These are phyloP conservation scores for Aldrovandia affinis DNA, from an alignment of 2,797 vertebrate genomes.

Conservation along the genomic window DNA sequence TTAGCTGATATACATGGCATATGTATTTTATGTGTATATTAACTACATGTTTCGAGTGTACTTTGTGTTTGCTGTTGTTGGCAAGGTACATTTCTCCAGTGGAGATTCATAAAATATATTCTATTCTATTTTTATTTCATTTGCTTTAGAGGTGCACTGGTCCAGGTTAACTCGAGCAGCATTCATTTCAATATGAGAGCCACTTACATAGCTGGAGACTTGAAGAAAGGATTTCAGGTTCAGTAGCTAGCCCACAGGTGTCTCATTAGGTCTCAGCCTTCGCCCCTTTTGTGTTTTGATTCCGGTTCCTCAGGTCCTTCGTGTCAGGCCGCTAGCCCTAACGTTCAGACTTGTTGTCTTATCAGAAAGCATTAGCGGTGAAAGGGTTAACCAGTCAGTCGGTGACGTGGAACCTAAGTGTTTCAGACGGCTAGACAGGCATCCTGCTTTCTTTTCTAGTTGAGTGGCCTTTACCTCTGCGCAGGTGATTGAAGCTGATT, in stretches of 20 bases:
- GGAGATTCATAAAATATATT: background rate
- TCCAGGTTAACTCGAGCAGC: background rate
- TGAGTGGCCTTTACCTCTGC: slow-evolving; percentile 37
- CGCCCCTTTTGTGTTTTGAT: background rate
- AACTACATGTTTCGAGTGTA: background rate
- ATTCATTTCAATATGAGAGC: background rate
- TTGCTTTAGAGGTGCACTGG: no score
- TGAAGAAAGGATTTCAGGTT: no score
- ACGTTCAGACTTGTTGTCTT: background rate
- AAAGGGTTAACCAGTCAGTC: slow-evolving; percentile 27
- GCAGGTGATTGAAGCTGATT: slow-evolving; percentile 38
- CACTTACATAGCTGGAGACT: background rate
- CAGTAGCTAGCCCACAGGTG: no score
- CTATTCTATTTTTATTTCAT: no score
- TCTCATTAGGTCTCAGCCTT: no score
- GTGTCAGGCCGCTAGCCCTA: background rate
- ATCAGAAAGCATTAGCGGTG: slow-evolving; percentile 3
- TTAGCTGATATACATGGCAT: background rate
- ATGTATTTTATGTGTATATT: background rate
- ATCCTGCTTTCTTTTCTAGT: slow-evolving; percentile 44
- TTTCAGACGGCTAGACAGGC: slow-evolving; percentile 42
- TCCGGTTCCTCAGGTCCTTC: background rate
- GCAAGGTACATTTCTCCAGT: background rate
- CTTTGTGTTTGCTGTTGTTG: background rate
- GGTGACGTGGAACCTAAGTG: slow-evolving; percentile 40